These are phyloP conservation scores for Coreius guichenoti DNA, from an alignment of 2,797 vertebrate species.

Conservation along the genomic window DNA sequence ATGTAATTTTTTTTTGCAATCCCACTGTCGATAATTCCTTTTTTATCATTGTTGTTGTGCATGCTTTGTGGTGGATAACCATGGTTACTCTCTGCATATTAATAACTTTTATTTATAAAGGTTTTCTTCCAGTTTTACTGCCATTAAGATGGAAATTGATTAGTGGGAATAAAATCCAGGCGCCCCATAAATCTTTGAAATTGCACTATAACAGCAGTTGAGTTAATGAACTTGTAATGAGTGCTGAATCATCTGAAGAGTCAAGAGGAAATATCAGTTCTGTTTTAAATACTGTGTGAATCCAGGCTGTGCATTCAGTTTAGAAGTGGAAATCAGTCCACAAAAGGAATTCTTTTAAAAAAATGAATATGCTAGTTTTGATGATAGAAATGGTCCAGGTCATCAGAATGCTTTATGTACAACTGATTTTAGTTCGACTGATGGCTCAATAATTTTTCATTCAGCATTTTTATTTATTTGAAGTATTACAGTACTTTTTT, in stretches of 20 bases:
- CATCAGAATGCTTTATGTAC: neutral
- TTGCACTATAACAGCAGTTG: conserved; percentile 66
- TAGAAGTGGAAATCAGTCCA: neutral
- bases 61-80: conserved; percentile 54
- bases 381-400: neutral
- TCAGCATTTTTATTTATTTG: neutral
- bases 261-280: conserved; percentile 20
- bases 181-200: conserved; percentile 69
- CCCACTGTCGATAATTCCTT: conserved; percentile 47
- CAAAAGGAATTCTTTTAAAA: neutral
- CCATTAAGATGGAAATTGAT: conserved; percentile 64
- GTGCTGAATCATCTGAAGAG: conserved; percentile 65
- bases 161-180: conserved; percentile 65
- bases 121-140: conserved; percentile 57
- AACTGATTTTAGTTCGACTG: no score
- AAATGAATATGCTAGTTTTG: neutral
- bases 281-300: conserved; percentile 13
- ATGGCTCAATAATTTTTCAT: neutral
- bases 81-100: conserved; percentile 58
- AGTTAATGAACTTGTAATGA: conserved; percentile 69
- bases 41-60: conserved; percentile 58
- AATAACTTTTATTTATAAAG: conserved; percentile 58
- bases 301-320: conserved; percentile 4
- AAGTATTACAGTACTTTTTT: neutral
- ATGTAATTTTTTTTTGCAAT: conserved; percentile 20